These are phyloP conservation scores for Thalassoma bifasciatum DNA, from an alignment of 2,113 vertebrate genomes.

Conservation along the genomic window DNA sequence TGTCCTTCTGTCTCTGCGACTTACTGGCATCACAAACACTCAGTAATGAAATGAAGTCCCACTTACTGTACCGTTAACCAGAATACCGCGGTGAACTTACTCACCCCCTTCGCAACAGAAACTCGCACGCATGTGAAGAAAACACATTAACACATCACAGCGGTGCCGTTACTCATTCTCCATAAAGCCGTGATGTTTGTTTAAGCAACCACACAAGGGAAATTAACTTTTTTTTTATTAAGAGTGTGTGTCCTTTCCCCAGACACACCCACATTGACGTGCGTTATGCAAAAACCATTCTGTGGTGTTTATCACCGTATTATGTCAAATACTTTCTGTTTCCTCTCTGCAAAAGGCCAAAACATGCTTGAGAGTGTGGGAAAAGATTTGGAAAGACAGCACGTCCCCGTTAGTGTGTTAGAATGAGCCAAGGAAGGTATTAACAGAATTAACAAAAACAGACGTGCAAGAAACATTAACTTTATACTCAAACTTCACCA, in stretches of 20 bases:
- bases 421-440: not conserved
- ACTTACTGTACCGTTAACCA: slow-evolving; percentile 52
- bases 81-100: slow-evolving; percentile 58
- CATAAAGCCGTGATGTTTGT: slow-evolving; percentile 73
- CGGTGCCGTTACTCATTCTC: slow-evolving; percentile 54
- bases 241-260: slow-evolving; percentile 32
- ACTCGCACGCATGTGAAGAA: slow-evolving; percentile 20
- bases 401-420: not conserved
- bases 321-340: not conserved
- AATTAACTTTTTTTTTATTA: slow-evolving; percentile 72
- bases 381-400: not conserved
- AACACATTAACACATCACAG: slow-evolving; percentile 52
- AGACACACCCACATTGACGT: not conserved
- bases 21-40: slow-evolving; percentile 67
- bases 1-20: slow-evolving; percentile 43
- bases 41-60: slow-evolving; percentile 50
- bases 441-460: not conserved
- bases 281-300: slow-evolving; percentile 10
- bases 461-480: not conserved
- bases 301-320: too few relatives aligned
- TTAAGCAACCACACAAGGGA: slow-evolving; percentile 79
- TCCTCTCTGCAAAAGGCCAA: slow-evolving; percentile 28
- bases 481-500: too few relatives aligned
- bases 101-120: slow-evolving; percentile 25
- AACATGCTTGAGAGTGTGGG: slow-evolving; percentile 16